A percentile compares a stretch with the other conserved stretches of the same genome.
phyloP scores from a whole-genome alignment of 2,888 invertebrate species.

The Ochropleura leucogaster region DNA sequence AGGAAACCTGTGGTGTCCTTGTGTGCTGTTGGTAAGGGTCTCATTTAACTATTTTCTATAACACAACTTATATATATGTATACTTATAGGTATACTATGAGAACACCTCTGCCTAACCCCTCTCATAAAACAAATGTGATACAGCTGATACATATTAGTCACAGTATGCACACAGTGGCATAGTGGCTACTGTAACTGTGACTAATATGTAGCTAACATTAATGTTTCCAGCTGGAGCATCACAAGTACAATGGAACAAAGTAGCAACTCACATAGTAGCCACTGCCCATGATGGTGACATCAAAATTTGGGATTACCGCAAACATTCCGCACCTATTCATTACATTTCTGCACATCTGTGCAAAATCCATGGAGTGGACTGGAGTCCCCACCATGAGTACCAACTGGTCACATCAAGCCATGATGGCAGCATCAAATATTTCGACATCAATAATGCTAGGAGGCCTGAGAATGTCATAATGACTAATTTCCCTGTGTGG shows the following conservation, averaged over 20 bases:
- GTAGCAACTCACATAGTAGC: conserved; percentile 96
- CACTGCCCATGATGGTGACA: conserved; percentile 98
- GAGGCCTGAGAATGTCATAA: conserved; percentile 95
- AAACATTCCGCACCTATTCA: conserved; percentile 96
- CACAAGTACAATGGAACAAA: conserved; percentile 98
- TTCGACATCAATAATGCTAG: conserved; percentile 97
- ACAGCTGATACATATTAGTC: too few species aligned
- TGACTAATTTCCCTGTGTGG: conserved; percentile 97
- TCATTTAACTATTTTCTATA: neutral
- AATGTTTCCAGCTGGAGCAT: conserved; percentile 93
- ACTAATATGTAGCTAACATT: too few species aligned
- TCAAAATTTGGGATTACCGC: conserved; percentile 98
- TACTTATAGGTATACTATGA: too few species aligned
- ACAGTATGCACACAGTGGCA: too few species aligned
- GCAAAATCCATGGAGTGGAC: conserved; percentile 97
- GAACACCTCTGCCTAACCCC: too few species aligned
- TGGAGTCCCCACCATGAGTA: conserved; percentile 97
- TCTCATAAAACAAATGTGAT: too few species aligned
- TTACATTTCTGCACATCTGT: conserved; percentile 97
- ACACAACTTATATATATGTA: too few species aligned
- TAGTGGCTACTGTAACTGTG: too few species aligned
- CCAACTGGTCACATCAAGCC: conserved; percentile 97
- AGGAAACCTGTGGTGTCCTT: conserved; percentile 95
- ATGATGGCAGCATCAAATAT: conserved; percentile 98
- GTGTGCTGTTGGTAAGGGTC: conserved; percentile 95